phyloP scores from a whole-genome alignment of 2,888 invertebrate genomes.

The Rotaria magnacalcarata region DNA sequence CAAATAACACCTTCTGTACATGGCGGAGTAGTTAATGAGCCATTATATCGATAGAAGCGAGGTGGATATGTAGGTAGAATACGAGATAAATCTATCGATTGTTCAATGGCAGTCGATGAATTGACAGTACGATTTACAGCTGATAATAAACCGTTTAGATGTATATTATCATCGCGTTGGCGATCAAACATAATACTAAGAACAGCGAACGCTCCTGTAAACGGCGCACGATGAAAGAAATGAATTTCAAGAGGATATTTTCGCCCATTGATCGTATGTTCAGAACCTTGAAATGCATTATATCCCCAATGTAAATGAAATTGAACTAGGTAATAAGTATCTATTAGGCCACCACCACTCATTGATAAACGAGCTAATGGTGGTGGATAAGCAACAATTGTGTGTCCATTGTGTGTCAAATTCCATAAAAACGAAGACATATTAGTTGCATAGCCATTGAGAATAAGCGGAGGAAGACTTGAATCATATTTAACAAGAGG shows the following conservation, averaged over 20 bases:
- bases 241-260: slow-evolving; percentile 46
- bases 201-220: slow-evolving; percentile 25
- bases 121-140: background rate
- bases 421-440: slow-evolving; percentile 36
- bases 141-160: background rate
- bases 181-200: slow-evolving; percentile 39
- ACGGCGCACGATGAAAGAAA: slow-evolving; percentile 39
- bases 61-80: slow-evolving; percentile 25
- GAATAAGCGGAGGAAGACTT: slow-evolving; percentile 16
- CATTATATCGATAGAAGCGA: slow-evolving; percentile 41
- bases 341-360: slow-evolving; percentile 36
- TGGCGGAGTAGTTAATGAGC: slow-evolving; percentile 44
- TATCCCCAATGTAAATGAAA: slow-evolving; percentile 46
- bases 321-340: slow-evolving; percentile 37
- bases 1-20: slow-evolving; percentile 45
- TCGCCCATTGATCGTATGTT: slow-evolving; percentile 40
- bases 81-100: background rate
- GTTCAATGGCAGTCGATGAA: background rate
- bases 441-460: slow-evolving; percentile 23
- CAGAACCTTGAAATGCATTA: slow-evolving; percentile 44
- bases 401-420: slow-evolving; percentile 44
- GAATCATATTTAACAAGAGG: slow-evolving; percentile 36
- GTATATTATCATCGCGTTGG: slow-evolving; percentile 8
- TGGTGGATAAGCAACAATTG: slow-evolving; percentile 29
- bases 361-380: slow-evolving; percentile 22